Percentiles rank a stretch among this genome's conserved stretches.
Evolutionary conservation across 2,113 vertebrate species (phyloP).

Genomic region (Nasalis larvatus): DNA sequence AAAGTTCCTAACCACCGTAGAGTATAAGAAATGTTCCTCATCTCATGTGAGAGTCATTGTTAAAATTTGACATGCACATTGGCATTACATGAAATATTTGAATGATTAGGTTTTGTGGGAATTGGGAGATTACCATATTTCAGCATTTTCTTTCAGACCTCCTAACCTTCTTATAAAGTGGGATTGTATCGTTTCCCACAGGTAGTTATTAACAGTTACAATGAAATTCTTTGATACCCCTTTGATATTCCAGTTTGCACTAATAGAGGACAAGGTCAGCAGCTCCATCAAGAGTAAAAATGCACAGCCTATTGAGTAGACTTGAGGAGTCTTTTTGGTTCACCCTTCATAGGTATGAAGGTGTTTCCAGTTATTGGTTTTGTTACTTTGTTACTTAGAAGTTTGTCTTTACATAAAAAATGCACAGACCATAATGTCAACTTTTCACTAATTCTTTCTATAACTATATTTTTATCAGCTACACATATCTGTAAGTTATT

Average conservation of each 20-base stretch:
- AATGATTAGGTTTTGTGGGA: not conserved
- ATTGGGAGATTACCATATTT: not conserved
- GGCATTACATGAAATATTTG: not conserved
- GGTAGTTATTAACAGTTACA: not conserved
- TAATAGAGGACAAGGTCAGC: not conserved
- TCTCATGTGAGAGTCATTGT: not conserved
- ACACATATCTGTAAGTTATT: not conserved
- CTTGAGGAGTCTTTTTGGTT: not conserved
- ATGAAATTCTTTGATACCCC: slow-evolving; percentile 7
- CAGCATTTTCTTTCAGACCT: not conserved
- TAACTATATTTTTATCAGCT: slow-evolving; percentile 11
- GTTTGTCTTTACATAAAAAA: not conserved
- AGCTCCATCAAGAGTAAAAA: not conserved
- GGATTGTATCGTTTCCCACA: not conserved
- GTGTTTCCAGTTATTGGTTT: not conserved
- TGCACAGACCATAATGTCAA: not conserved
- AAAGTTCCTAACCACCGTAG: not conserved
- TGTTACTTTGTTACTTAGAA: not conserved
- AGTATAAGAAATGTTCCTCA: not conserved
- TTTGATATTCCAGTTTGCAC: not conserved
- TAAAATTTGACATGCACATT: slow-evolving; percentile 23
- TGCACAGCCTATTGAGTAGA: not conserved
- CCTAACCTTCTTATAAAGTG: not conserved
- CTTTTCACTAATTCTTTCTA: not conserved
- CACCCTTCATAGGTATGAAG: not conserved